These are phyloP conservation scores for Tipula vernalis DNA, from an alignment of 2,888 invertebrate genomes.

Conservation along the genomic window DNA sequence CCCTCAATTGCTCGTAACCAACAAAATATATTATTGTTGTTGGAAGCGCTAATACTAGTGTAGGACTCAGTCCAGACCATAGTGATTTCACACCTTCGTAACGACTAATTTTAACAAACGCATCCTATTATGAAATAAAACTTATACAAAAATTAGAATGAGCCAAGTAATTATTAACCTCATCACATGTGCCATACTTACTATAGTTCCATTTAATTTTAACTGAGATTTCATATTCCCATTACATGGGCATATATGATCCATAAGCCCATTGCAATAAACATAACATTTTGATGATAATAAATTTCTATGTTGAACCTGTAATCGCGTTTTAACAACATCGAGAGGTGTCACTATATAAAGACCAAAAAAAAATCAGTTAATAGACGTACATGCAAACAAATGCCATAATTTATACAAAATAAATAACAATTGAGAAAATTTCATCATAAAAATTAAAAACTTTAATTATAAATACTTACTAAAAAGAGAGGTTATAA, in stretches of 20 bases:
- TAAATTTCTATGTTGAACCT: constrained; percentile 80
- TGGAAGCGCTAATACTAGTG: constrained; percentile 87
- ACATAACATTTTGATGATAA: constrained; percentile 80
- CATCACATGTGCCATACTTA: constrained; percentile 28
- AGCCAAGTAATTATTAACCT: not conserved
- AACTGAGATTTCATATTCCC: constrained; percentile 36
- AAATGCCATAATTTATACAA: not conserved
- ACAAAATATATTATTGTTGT: constrained; percentile 97
- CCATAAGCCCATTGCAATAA: constrained; percentile 98
- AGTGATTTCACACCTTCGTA: constrained; percentile 79
- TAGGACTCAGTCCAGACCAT: constrained; percentile 97
- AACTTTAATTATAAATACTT: constrained; percentile 33
- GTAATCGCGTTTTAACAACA: constrained; percentile 96
- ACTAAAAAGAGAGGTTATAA: constrained; percentile 82
- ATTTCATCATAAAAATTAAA: not conserved
- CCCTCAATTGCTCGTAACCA: constrained; percentile 81
- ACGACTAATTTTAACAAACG: constrained; percentile 81
- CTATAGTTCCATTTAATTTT: constrained; percentile 57
- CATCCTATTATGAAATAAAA: constrained; percentile 56
- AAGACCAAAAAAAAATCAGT: not conserved
- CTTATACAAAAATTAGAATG: not conserved
- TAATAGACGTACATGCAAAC: not conserved
- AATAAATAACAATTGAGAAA: not conserved
- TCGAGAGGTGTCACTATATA: constrained; percentile 88
- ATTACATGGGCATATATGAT: constrained; percentile 83